phyloP scores from a whole-genome alignment of 2,797 vertebrate species.

The Harpagifer antarcticus region DNA sequence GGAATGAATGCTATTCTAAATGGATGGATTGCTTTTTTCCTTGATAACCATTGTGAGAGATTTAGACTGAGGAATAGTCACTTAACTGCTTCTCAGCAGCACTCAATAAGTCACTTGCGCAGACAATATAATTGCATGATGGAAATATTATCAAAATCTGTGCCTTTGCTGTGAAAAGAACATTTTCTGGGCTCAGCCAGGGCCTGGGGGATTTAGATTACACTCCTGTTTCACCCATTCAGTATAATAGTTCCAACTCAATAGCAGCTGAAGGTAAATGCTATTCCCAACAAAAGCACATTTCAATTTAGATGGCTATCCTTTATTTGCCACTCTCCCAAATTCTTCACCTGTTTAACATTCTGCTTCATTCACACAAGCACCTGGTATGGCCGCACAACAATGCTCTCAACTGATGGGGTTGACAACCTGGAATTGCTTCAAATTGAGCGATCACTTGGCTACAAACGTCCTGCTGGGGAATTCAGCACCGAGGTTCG shows the following conservation, averaged over 20 bases:
- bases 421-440: slow-evolving; percentile 52
- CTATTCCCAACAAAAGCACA: slow-evolving; percentile 65
- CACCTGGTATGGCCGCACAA: slow-evolving; percentile 33
- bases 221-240: slow-evolving; percentile 64
- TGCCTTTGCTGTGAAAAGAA: slow-evolving; percentile 63
- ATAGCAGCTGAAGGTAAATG: slow-evolving; percentile 67
- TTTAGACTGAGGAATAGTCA: slow-evolving; percentile 57
- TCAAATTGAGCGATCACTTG: slow-evolving; percentile 51
- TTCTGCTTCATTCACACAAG: slow-evolving; percentile 51
- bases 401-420: slow-evolving; percentile 45
- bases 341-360: slow-evolving; percentile 60
- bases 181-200: slow-evolving; percentile 58
- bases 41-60: slow-evolving; percentile 56
- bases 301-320: slow-evolving; percentile 70
- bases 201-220: slow-evolving; percentile 69
- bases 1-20: slow-evolving; percentile 47
- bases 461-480: slow-evolving; percentile 28
- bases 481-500: slow-evolving; percentile 27
- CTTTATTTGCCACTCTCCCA: slow-evolving; percentile 45
- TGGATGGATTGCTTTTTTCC: slow-evolving; percentile 48
- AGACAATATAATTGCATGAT: slow-evolving; percentile 71
- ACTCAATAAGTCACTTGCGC: slow-evolving; percentile 66
- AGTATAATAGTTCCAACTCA: slow-evolving; percentile 64
- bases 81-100: too few species aligned
- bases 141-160: slow-evolving; percentile 72